Conservation (phyloP, 2,888 invertebrate species). For the Drosophila merina region DNA sequence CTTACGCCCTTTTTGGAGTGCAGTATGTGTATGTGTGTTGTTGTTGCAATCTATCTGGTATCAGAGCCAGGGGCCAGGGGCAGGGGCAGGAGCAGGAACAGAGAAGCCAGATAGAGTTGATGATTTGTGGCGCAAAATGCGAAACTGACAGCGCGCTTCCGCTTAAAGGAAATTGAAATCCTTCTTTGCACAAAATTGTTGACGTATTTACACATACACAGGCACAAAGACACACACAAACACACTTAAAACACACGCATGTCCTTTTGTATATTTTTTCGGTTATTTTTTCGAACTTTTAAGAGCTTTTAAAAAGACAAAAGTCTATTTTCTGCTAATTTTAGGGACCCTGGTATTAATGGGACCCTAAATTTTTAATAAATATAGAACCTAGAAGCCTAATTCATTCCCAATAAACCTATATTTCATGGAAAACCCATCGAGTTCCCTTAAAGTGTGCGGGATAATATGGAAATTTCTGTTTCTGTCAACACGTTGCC, state of each 20-base stretch:
- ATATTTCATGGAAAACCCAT: background rate
- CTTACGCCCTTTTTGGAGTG: conserved; percentile 14
- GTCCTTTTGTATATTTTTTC: background rate
- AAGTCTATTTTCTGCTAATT: too few species aligned
- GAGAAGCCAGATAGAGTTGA: conserved; percentile 70
- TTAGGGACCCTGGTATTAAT: too few species aligned
- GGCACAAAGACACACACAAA: conserved; percentile 8
- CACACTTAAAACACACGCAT: conserved; percentile 7
- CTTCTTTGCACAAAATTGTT: conserved; percentile 78
- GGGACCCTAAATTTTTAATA: too few species aligned
- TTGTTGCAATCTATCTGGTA: conserved; percentile 71
- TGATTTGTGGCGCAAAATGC: conserved; percentile 78
- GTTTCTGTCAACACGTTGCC: background rate
- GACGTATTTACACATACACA: conserved; percentile 65
- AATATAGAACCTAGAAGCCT: too few species aligned
- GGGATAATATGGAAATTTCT: background rate
- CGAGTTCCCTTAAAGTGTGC: background rate
- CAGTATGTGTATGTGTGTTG: conserved; percentile 57
- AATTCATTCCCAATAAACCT: too few species aligned
- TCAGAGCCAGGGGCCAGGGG: conserved; percentile 27
- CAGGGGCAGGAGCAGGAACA: conserved; percentile 36
- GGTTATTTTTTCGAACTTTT: too few species aligned
- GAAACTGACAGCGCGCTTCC: conserved; percentile 72
- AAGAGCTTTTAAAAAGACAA: too few species aligned
- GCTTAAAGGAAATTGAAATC: conserved; percentile 79